Evolutionary conservation across 2,113 vertebrate species (phyloP).

Genomic region (Sakesphorus luctuosus): DNA sequence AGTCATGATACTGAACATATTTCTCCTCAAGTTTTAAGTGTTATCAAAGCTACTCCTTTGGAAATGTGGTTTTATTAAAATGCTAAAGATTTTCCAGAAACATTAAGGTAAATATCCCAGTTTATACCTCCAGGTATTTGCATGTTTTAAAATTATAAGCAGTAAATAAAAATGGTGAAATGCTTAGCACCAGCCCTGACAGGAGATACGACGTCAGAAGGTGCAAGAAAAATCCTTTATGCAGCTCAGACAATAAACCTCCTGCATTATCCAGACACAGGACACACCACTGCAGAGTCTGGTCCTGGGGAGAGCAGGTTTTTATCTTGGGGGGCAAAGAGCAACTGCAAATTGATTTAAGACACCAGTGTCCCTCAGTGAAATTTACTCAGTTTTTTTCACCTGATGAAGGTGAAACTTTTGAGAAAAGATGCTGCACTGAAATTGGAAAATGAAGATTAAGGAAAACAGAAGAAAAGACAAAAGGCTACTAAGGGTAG

Average conservation of each 20-base stretch:
- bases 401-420: not conserved
- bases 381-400: not conserved
- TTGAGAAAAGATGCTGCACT: not conserved
- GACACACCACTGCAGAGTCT: not conserved
- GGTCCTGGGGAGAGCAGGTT: not conserved
- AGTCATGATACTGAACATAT: not conserved
- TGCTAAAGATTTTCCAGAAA: not conserved
- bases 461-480: not conserved
- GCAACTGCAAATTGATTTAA: not conserved
- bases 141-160: not conserved
- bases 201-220: not conserved
- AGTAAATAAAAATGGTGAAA: not conserved
- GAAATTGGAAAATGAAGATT: conserved; percentile 5
- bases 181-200: not conserved
- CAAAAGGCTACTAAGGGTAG: not conserved
- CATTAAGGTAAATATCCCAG: not conserved
- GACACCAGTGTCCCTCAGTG: not conserved
- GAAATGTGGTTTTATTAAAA: not conserved
- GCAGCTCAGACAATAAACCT: not conserved
- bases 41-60: not conserved
- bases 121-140: not conserved
- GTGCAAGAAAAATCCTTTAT: not conserved
- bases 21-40: not conserved
- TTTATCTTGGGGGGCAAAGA: not conserved
- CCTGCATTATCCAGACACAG: fast-evolving